Evolutionary conservation across 2,888 invertebrate genomes (phyloP), one percentile per base, ranked within the genome.

Genomic region (Selenia dentaria): DNA sequence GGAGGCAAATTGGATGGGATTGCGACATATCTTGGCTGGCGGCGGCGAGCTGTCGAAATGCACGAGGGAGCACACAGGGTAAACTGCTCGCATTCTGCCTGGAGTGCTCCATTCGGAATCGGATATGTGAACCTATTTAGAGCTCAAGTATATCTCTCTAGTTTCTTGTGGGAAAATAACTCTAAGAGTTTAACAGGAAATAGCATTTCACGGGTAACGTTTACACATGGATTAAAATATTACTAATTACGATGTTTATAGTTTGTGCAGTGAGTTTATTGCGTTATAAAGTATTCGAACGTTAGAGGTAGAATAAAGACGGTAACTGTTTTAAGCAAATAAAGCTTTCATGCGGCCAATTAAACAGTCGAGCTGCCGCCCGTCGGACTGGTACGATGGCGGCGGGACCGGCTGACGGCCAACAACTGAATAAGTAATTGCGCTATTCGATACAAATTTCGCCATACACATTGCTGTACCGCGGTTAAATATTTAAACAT

Each of bases 1-100:
- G 77, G 72, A 83, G 79, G 83, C 79, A 85, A 88, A 87, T 87
- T 88, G 85, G 86, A 85, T 80, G 70, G 79, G 81, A 87, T 84
- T 86, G 86, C 81, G 84, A 86, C 83, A 84, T 83, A 87, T 83
- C 82, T 85, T 71, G 70, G 76, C 72, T 76, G 72, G 75, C 78
- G 76, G 75, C 73, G 70, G 73, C 66, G 71, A 79, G 76, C 78
- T 83, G 81, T 73, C 77, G 79, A 84, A 84, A 81, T 79, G 79
- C 79, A 77, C 80, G 72, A 64, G 78, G 74, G 75, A 78, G 68
- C 71, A 69, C 59, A 68, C 65, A 70, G 74, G 74, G 77, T 83
- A 83, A 83, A 83, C 81, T 79, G 80, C 73, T 80, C 74, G 71
- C 68, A 79, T 83, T 76, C 71, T 72, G 70, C 69, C 70, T 64